Evolutionary conservation across 92 coral and sea anemone species (phyloP).

Genomic region (Phenganax subtilis): DNA sequence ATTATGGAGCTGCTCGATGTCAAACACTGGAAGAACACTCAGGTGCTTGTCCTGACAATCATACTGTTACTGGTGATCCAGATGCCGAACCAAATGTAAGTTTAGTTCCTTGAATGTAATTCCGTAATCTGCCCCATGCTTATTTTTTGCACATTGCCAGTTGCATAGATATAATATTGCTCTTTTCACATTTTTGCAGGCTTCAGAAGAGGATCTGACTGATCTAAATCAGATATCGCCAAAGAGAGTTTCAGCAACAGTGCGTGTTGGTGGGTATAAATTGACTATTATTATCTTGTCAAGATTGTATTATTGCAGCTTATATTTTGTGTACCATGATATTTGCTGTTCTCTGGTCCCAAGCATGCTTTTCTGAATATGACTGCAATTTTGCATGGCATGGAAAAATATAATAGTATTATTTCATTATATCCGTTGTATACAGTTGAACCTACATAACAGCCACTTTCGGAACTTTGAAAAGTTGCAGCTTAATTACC

Average conservation of each 20-base stretch:
- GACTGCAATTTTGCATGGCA: too few relatives aligned
- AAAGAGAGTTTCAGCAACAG: background rate
- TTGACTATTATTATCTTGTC: background rate
- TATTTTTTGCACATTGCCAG: too few relatives aligned
- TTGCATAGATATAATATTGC: too few relatives aligned
- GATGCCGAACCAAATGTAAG: background rate
- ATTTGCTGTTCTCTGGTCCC: too few relatives aligned
- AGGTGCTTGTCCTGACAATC: background rate
- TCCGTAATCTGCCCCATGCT: background rate
- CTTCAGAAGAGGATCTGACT: background rate
- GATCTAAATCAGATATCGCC: background rate
- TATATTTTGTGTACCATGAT: too few relatives aligned
- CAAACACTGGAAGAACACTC: background rate
- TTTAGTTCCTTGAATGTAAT: background rate
- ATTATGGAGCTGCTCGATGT: background rate
- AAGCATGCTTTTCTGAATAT: too few relatives aligned
- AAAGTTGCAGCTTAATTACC: too few relatives aligned
- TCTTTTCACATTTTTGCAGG: background rate
- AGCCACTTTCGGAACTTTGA: too few relatives aligned
- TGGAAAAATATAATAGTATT: too few relatives aligned
- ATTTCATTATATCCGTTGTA: too few relatives aligned
- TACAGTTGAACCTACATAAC: too few relatives aligned
- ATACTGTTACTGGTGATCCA: slow-evolving; percentile 2
- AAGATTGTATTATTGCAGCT: background rate
- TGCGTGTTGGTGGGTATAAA: slow-evolving; percentile 9